Percentiles rank a stretch among this genome's conserved stretches.
These are phyloP conservation scores for Eupithecia insigniata DNA, from an alignment of 2,888 invertebrate species.

Conservation along the genomic window DNA sequence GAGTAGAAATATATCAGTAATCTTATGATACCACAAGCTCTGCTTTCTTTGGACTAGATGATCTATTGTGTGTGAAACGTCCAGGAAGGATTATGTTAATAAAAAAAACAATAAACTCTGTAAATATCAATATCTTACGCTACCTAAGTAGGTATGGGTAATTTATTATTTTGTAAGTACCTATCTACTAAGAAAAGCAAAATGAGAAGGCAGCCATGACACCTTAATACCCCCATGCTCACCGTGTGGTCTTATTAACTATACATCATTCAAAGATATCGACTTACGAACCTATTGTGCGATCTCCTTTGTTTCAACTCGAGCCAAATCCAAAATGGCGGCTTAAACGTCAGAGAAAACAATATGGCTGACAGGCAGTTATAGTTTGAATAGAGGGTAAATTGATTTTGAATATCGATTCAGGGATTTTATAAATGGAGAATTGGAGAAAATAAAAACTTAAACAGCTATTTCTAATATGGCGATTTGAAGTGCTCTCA, in stretches of 20 bases:
- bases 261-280: constrained; percentile 41
- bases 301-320: constrained; percentile 64
- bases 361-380: constrained; percentile 66
- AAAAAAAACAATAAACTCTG: neutral
- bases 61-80: neutral
- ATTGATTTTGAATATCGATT: constrained; percentile 16
- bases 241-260: constrained; percentile 39
- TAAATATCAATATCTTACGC: neutral
- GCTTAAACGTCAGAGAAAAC: constrained; percentile 67
- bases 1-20: no score
- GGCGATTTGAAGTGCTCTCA: no score
- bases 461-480: neutral
- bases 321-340: constrained; percentile 54
- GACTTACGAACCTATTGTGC: constrained; percentile 44
- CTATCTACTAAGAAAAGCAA: neutral
- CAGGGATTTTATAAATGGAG: neutral
- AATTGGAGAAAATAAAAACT: neutral
- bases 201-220: constrained; percentile 15
- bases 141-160: neutral
- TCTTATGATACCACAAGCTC: neutral
- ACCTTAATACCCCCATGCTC: constrained; percentile 30
- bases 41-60: neutral
- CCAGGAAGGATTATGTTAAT: no score
- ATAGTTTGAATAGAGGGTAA: constrained; percentile 39
- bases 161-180: neutral